phyloP scores from a whole-genome alignment of 2,113 vertebrate species.

The Xenopus borealis region DNA sequence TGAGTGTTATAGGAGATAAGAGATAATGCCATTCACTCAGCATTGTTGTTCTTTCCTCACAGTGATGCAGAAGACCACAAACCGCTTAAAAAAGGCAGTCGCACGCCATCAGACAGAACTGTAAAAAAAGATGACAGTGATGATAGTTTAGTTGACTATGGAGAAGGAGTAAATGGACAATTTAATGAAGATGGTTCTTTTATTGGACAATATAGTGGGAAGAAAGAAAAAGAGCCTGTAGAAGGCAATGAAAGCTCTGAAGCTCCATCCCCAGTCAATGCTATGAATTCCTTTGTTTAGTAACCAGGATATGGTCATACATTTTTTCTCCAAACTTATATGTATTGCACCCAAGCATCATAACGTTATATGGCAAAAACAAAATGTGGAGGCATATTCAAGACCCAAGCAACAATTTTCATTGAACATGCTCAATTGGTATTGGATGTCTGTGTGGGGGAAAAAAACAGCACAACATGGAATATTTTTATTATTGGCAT shows the following conservation, averaged over 20 bases:
- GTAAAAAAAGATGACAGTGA: constrained; percentile 96
- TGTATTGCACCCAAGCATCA: constrained; percentile 51
- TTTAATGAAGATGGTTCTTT: constrained; percentile 99
- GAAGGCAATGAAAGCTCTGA: constrained; percentile 93
- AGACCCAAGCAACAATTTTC: constrained; percentile 16
- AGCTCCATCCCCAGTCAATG: constrained; percentile 90
- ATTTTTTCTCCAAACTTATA: constrained; percentile 33
- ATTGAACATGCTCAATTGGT: constrained; percentile 41
- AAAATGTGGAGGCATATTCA: constrained; percentile 50
- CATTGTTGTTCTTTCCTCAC: constrained; percentile 58
- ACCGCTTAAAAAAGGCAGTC: constrained; percentile 91
- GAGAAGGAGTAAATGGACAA: constrained; percentile 93
- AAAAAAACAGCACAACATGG: constrained; percentile 38
- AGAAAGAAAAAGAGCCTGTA: constrained; percentile 86
- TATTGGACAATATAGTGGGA: constrained; percentile 96
- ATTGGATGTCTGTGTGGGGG: constrained; percentile 45
- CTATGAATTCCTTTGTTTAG: constrained; percentile 98
- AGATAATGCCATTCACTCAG: not conserved
- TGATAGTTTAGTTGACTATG: constrained; percentile 98
- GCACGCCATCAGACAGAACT: constrained; percentile 91
- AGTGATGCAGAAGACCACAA: constrained; percentile 97
- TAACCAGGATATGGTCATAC: constrained; percentile 38
- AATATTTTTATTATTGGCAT: constrained; percentile 49
- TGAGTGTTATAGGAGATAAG: too few species aligned
- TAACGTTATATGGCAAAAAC: not conserved